Conservation (phyloP, 1,140 invertebrate genomes). For the Diprion similis region DNA sequence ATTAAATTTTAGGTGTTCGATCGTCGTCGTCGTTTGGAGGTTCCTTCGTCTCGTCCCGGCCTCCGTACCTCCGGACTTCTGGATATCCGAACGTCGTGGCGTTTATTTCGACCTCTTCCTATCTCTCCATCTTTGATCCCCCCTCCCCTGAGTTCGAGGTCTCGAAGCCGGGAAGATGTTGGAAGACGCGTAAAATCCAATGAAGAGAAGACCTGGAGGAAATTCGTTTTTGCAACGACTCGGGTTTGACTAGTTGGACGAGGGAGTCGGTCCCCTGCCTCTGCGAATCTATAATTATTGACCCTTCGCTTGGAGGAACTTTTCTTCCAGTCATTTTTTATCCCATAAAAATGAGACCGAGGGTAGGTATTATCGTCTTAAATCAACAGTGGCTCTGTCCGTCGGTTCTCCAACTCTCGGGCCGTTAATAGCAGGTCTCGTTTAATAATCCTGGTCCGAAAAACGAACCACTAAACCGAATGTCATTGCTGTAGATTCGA, state of each 20-base stretch:
- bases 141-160: not conserved
- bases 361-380: constrained; percentile 1
- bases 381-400: constrained; percentile 7
- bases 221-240: no score
- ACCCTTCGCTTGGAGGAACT: not conserved
- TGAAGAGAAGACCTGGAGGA: no score
- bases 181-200: no score
- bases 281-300: constrained; percentile 3
- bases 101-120: not conserved
- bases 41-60: not conserved
- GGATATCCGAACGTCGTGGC: not conserved
- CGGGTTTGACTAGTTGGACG: not conserved
- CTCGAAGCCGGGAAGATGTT: no score
- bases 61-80: not conserved
- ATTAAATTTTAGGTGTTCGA: constrained; percentile 17
- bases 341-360: not conserved
- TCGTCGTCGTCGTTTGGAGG: not conserved
- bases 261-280: not conserved
- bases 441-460: not conserved
- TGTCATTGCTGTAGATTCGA: constrained; percentile 7
- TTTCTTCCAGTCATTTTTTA: not conserved
- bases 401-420: not conserved
- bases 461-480: not conserved
- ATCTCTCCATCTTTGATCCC: not conserved
- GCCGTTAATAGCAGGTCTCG: constrained; percentile 6